Percentiles rank a stretch among this genome's conserved stretches.
Conservation (phyloP, 2,888 invertebrate genomes). For the Synergus umbraculus region DNA sequence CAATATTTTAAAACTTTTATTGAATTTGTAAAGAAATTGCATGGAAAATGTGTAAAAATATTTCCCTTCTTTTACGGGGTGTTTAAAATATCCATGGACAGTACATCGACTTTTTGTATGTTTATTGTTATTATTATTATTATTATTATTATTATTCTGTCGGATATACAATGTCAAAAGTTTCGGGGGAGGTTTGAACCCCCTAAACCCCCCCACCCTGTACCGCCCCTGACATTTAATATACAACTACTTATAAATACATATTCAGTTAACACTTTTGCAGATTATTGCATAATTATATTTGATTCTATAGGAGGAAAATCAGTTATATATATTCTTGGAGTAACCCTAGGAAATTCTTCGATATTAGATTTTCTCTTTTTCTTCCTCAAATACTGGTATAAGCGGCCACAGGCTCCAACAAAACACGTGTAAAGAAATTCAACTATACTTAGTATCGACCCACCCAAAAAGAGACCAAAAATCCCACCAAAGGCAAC, state of each 20-base stretch:
- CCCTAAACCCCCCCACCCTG: too few relatives aligned
- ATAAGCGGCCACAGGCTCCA: neutral
- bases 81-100: too few relatives aligned
- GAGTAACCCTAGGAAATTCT: neutral
- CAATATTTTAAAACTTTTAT: too few relatives aligned
- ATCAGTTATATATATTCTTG: neutral
- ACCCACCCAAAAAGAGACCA: conserved; percentile 77
- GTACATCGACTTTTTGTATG: too few relatives aligned
- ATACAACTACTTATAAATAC: neutral
- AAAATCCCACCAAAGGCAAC: conserved; percentile 78
- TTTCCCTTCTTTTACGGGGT: too few relatives aligned
- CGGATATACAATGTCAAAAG: too few relatives aligned
- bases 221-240: too few relatives aligned
- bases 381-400: neutral
- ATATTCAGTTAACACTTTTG: neutral
- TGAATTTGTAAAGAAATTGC: too few relatives aligned
- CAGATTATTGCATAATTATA: neutral
- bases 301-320: conserved; percentile 4
- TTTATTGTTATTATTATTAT: too few relatives aligned
- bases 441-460: conserved; percentile 76
- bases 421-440: conserved; percentile 67
- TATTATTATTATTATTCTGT: too few relatives aligned
- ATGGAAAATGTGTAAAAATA: too few relatives aligned
- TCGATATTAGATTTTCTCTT: neutral
- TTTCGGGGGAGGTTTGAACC: too few relatives aligned